phyloP scores from a whole-genome alignment of 1,140 invertebrate genomes.

The Dinoponera quadriceps region DNA sequence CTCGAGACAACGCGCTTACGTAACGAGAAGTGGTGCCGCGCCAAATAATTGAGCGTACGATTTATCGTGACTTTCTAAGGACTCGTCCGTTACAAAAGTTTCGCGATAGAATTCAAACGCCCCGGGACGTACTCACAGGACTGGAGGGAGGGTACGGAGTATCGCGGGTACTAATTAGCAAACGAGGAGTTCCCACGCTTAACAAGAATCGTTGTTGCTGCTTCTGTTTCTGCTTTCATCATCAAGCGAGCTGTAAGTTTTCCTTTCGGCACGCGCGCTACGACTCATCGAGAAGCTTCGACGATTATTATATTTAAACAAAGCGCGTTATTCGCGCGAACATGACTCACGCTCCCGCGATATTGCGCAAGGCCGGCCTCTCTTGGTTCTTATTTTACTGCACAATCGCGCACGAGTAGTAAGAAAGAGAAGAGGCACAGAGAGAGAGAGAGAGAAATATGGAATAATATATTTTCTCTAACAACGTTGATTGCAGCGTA shows the following conservation, averaged over 20 bases:
- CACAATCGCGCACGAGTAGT: neutral
- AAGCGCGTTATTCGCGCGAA: neutral
- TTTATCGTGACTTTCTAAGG: slow-evolving; percentile 47
- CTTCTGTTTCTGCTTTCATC: neutral
- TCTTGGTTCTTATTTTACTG: neutral
- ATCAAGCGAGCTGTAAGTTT: neutral
- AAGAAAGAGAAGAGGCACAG: neutral
- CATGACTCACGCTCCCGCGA: neutral
- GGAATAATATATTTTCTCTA: no score
- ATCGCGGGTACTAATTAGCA: slow-evolving; percentile 43
- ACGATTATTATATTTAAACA: slow-evolving; percentile 37
- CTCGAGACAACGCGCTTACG: slow-evolving; percentile 13
- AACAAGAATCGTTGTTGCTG: slow-evolving; percentile 4
- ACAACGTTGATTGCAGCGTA: no score
- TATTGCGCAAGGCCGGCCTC: neutral
- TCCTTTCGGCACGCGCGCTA: neutral
- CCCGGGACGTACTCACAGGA: no score
- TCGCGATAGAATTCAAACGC: slow-evolving; percentile 28
- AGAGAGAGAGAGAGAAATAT: no score
- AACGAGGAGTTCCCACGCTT: slow-evolving; percentile 22
- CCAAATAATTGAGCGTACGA: slow-evolving; percentile 21
- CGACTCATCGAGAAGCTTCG: neutral
- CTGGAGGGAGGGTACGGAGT: neutral
- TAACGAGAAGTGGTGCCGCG: neutral
- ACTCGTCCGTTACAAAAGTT: slow-evolving; percentile 39